Percentiles rank a stretch among this genome's conserved stretches.
Evolutionary conservation across 2,113 vertebrate genomes (phyloP).

Genomic region (Ptychochromis oligacanthus): DNA sequence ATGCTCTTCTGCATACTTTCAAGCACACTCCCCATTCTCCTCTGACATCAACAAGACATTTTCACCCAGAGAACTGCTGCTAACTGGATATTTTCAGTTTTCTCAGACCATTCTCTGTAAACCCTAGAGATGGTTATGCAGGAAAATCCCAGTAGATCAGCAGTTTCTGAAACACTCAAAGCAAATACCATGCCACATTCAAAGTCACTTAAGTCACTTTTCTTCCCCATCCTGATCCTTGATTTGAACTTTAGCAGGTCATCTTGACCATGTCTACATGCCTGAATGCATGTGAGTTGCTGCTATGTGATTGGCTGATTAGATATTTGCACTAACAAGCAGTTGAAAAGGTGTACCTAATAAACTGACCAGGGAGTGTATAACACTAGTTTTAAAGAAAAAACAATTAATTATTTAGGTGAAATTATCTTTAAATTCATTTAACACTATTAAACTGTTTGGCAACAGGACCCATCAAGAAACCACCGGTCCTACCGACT

Average conservation of each 20-base stretch:
- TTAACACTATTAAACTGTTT: neutral
- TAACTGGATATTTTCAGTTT: no score
- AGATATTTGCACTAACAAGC: neutral
- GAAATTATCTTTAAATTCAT: neutral
- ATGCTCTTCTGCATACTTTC: no score
- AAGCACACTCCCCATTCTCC: no score
- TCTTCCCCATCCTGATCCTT: neutral
- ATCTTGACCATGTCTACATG: neutral
- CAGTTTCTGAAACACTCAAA: neutral
- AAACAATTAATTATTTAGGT: neutral
- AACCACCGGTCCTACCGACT: constrained; percentile 95
- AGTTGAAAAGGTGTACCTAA: neutral
- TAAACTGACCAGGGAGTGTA: neutral
- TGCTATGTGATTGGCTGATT: neutral
- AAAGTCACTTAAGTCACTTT: neutral
- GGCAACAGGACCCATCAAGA: constrained; percentile 91
- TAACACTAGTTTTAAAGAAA: neutral
- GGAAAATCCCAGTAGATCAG: no score
- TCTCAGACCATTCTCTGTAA: no score
- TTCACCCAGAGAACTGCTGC: no score
- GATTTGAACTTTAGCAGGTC: neutral
- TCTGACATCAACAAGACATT: no score
- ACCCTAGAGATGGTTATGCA: no score
- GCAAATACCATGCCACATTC: neutral
- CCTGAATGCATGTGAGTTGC: neutral